Evolutionary conservation across 2,797 vertebrate species (phyloP).

Genomic region (Cacajao melanocephalus): DNA sequence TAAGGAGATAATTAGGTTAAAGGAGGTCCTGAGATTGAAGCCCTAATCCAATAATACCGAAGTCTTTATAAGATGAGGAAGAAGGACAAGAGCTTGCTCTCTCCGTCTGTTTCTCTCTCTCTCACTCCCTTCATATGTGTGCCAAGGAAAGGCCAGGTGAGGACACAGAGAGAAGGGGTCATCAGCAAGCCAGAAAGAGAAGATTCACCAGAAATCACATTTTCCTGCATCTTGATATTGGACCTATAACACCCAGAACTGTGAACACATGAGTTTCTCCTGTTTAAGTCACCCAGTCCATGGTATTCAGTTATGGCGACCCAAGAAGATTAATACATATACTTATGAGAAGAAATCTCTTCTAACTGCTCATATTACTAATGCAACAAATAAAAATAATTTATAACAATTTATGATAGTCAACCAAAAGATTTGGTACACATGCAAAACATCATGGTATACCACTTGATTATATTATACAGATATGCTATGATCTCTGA

Average conservation of each 20-base stretch:
- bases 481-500: neutral
- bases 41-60: neutral
- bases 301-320: neutral
- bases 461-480: neutral
- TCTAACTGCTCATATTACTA: neutral
- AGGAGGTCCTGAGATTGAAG: neutral
- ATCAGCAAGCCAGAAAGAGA: neutral
- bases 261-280: neutral
- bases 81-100: neutral
- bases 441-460: neutral
- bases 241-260: neutral
- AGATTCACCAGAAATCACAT: neutral
- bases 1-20: neutral
- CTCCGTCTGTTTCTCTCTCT: neutral
- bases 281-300: neutral
- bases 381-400: neutral
- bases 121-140: rapidly evolving
- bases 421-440: neutral
- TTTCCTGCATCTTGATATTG: neutral
- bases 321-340: neutral
- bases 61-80: neutral
- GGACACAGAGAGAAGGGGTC: neutral
- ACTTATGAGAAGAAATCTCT: neutral
- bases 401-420: neutral
- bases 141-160: neutral